Percentiles rank a stretch among this genome's conserved stretches.
phyloP scores from a whole-genome alignment of 2,797 vertebrate species.

The Falco concolor region DNA sequence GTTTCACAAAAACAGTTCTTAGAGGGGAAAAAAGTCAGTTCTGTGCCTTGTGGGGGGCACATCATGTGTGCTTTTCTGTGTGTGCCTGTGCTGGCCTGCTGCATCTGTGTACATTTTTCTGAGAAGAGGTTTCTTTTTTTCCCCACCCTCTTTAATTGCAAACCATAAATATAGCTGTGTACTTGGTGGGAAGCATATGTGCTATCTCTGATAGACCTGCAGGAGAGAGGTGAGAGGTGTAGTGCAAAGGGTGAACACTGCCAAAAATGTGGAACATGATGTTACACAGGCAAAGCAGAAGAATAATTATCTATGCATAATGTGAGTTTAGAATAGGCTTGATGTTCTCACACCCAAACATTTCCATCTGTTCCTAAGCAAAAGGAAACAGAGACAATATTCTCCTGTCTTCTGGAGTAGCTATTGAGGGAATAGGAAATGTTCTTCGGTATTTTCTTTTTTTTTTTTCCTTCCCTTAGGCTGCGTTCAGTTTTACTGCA shows the following conservation, averaged over 20 bases:
- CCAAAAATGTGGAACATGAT: constrained; percentile 17
- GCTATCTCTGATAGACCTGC: background rate
- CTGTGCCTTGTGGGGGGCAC: background rate
- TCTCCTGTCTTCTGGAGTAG: constrained; percentile 48
- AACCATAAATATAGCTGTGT: background rate
- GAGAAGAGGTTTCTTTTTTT: background rate
- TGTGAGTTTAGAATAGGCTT: constrained; percentile 34
- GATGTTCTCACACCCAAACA: constrained; percentile 68
- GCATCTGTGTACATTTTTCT: background rate
- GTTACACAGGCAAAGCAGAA: constrained; percentile 1
- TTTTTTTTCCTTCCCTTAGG: background rate
- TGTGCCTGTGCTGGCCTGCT: background rate
- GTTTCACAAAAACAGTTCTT: background rate
- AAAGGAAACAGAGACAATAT: constrained; percentile 62
- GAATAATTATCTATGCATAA: constrained; percentile 41
- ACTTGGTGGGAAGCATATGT: background rate
- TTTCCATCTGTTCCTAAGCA: constrained; percentile 66
- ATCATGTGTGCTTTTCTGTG: background rate
- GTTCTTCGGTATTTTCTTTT: background rate
- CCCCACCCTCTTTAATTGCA: background rate
- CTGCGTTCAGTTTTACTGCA: constrained; percentile 15
- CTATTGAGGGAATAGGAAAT: constrained; percentile 29
- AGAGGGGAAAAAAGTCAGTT: background rate
- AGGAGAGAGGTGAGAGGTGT: background rate
- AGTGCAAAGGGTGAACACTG: background rate